Base-by-base conservation (phyloP, 23 tunicate species). In the Clavelina lepadiformis region DNA sequence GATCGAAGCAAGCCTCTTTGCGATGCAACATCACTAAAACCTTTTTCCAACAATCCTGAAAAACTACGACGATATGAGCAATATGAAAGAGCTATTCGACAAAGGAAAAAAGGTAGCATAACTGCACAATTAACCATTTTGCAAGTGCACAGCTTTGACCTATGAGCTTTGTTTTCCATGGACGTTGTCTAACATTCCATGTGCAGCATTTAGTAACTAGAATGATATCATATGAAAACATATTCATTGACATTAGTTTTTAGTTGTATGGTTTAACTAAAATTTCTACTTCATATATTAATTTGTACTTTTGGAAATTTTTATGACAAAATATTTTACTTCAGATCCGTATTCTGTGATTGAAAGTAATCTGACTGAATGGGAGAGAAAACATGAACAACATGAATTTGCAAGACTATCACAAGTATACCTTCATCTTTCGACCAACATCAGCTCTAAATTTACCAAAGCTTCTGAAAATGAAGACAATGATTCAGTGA, bases 341-440 rank as follows among this genome's bases (percentile, higher is more conserved):
- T 8, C 68, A 71, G 96, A 88, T 33, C 96, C 96, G 3, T 88
- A 88, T 47, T 68, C 74, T 2, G 35, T 35, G 38, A 88, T 88
- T 36, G 78, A 49, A 7, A 76, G 91, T 22, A 80, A 68, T 58
- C 51, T 88, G 57, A 92, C 98, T 18, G 86, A 83, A 72, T 92
- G 98, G 98, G 98, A 92, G 44, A 44, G 66, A 29, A 65, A 61
- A 1, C 85, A 84, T 21, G 98, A 92, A 65, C 69, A 72, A 3
- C 78, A 83, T 4, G 98, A 92, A 54, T 92, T 92, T 53, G 35
- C 53, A 4, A 46, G 67, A 38, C 33, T 52, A 4, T 31, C 77
- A 8, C 75, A 69, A 52, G 71, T 75, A 33, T 58, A 83, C 58
- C 58, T 37, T 29, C 76, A 69, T 15, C 46, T 83, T 2, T 33